These are phyloP conservation scores for Crotalus viridis DNA, from an alignment of 2,113 vertebrate genomes.

Conservation along the genomic window DNA sequence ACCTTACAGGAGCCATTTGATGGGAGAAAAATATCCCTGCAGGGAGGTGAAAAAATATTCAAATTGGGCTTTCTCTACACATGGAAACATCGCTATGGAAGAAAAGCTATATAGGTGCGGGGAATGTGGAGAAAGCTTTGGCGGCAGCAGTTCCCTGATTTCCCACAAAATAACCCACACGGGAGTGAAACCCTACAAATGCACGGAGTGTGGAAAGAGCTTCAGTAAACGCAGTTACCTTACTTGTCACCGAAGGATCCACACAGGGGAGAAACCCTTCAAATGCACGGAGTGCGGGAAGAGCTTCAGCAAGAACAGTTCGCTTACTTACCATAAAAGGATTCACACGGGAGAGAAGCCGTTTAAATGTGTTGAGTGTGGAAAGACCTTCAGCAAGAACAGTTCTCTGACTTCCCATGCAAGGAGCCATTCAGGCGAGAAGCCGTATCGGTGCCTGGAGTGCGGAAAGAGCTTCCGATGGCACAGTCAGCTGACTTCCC, in stretches of 20 bases:
- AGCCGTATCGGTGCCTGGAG: not conserved
- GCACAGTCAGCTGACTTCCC: not conserved
- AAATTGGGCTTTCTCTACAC: not conserved
- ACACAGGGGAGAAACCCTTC: not conserved
- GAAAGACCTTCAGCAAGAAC: not conserved
- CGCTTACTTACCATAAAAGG: not conserved
- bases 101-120: not conserved
- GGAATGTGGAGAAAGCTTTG: not conserved
- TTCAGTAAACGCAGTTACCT: not conserved
- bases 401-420: not conserved
- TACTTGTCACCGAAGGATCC: not conserved
- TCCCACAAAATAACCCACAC: not conserved
- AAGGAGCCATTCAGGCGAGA: not conserved
- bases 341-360: not conserved
- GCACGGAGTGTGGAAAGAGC: not conserved
- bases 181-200: not conserved
- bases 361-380: not conserved
- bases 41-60: not conserved
- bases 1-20: not conserved
- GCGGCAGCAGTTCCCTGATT: not conserved
- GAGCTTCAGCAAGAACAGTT: not conserved
- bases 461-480: not conserved
- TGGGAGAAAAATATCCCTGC: not conserved
- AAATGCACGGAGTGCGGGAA: not conserved
- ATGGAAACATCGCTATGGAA: not conserved